These are phyloP conservation scores for Pristionchus maxplancki DNA, from an alignment of 2,888 invertebrate genomes.

Conservation along the genomic window DNA sequence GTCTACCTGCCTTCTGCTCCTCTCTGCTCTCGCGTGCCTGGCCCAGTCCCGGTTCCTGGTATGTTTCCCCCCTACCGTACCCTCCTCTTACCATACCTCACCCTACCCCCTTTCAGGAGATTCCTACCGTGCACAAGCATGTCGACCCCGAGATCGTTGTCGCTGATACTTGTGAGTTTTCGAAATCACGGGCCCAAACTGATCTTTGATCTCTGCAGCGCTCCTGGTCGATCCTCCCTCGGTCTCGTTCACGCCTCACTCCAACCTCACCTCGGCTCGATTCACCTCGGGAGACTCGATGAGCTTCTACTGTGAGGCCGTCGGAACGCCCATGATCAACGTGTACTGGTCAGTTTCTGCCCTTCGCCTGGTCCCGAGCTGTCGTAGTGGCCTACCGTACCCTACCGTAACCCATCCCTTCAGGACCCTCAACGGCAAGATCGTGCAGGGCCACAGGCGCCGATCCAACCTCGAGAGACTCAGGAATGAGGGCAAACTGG, in stretches of 20 bases:
- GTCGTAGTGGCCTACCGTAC: not conserved
- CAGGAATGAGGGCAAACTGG: not conserved
- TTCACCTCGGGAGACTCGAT: not conserved
- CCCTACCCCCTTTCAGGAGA: not conserved
- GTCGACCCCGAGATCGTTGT: not conserved
- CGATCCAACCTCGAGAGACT: slow-evolving; percentile 26
- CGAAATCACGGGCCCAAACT: not conserved
- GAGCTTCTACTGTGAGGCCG: slow-evolving; percentile 42
- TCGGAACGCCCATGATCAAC: slow-evolving; percentile 30
- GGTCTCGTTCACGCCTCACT: not conserved
- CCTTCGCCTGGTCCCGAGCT: not conserved
- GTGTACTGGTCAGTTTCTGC: slow-evolving; percentile 37
- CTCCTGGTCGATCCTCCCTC: slow-evolving; percentile 11
- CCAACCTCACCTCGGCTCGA: not conserved
- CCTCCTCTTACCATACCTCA: not conserved
- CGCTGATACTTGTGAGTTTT: not conserved
- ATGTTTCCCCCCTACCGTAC: not conserved
- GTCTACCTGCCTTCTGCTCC: not conserved
- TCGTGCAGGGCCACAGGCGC: slow-evolving; percentile 22
- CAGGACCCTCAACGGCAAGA: slow-evolving; percentile 47
- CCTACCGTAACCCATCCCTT: not conserved
- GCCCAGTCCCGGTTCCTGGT: not conserved
- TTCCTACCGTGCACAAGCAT: not conserved
- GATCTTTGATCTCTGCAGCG: slow-evolving; percentile 39
- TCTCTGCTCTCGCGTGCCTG: not conserved